These are phyloP conservation scores for Opisthograptis luteolata DNA, from an alignment of 2,888 invertebrate genomes.

Conservation along the genomic window DNA sequence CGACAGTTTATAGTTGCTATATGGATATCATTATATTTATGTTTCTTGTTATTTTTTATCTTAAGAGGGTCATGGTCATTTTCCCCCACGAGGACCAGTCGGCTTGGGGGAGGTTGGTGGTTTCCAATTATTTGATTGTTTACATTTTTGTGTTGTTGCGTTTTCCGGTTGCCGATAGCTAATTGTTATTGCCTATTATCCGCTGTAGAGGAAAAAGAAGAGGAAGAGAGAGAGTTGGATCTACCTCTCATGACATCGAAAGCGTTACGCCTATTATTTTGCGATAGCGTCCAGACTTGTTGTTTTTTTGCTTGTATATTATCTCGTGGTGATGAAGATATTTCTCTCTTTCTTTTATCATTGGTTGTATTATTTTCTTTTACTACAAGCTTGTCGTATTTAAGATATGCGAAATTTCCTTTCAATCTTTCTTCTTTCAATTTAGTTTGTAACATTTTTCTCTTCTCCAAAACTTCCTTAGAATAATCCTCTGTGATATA, in stretches of 20 bases:
- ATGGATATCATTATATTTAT: no score
- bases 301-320: no score
- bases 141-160: neutral
- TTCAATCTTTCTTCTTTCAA: constrained; percentile 1
- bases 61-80: constrained; percentile 5
- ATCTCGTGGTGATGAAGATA: no score
- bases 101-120: no score
- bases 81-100: constrained; percentile 14
- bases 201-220: no score
- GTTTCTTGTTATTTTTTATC: neutral
- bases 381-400: constrained; percentile 7
- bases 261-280: no score
- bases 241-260: no score
- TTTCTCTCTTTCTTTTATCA: constrained; percentile 6
- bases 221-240: no score
- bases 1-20: no score
- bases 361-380: neutral
- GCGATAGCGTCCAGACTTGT: no score
- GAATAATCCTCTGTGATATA: constrained; percentile 17
- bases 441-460: constrained; percentile 11
- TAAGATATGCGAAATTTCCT: constrained; percentile 12
- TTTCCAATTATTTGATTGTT: no score
- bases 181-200: neutral
- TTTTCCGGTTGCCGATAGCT: neutral
- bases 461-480: constrained; percentile 10